Evolutionary conservation across 2,797 vertebrate genomes (phyloP), one percentile per base, ranked within the genome.

Genomic region (Dendrocincla tyrannina): DNA sequence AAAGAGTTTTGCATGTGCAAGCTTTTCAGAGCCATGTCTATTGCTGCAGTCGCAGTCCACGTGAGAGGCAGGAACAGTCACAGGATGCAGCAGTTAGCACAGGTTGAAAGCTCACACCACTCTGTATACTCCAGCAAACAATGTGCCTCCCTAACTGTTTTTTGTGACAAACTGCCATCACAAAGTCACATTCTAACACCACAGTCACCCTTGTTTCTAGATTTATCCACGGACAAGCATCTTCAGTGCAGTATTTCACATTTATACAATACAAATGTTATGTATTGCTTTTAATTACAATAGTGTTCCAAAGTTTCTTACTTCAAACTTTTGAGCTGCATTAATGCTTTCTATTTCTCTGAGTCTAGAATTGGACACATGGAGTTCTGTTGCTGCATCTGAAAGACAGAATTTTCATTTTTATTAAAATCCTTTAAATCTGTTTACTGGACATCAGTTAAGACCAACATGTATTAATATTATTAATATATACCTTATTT

Each of bases 281-380:
- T 9, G n/a, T n/a, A 75, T 9, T 83, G 58, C 16, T 91, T 72
- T 81, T 80, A 88, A 75, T 37, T 83, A 84, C 6, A 70, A 24
- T 19, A 75, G 33, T 32, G 24, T 85, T 88, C 23, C 39, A 78
- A 92, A 82, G 67, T 53, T 23, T 85, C 97, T 98, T 97, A 99
- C 99, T 99, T 99, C 99, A 59, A 98, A 98, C 97, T 98, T 99
- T 85, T 99, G 98, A 76, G 98, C 47, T 76, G 98, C 22, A 76
- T 98, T 98, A 35, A 98, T 93, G 88, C 97, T 95, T 97, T 99
- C 99, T 63, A 98, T 85, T 90, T 99, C 98, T 68, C 97, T 98
- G 96, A 98, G 96, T 95, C 96, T 98, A 73, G 98, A 98, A 97
- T 98, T 98, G 94, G 99, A 98, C 46, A 98, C 97, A 2, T 98